Base-by-base conservation (phyloP, 2,113 vertebrate species). In the Pteronura brasiliensis region DNA sequence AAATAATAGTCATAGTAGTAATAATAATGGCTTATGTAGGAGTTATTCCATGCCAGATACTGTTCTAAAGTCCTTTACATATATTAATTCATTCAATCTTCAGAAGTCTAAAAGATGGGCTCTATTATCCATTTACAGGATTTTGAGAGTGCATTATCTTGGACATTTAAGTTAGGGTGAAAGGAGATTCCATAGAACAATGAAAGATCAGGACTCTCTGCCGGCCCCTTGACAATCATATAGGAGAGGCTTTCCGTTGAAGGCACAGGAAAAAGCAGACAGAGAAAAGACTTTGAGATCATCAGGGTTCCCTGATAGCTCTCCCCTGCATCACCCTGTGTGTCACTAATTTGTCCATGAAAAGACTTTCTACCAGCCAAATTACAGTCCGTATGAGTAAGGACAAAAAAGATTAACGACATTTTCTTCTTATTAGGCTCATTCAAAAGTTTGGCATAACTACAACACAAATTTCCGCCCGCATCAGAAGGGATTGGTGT, bases 401-500 rank as follows among this genome's bases (percentile, higher is more conserved):
- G 18, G 36, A 71, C 25, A 44, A 42, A 42, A 55, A 72, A 80
- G 55, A 83, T 52, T 92, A 92, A 96, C 77, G 31, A 15, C 91
- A 0, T 97, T 98, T 98, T 98, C 96, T 97, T 96, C 65, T 97
- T 92, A 15, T 47, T 98, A 99, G 99, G 99, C 99, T 95, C 99
- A 99, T 44, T 99, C 99, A 17, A 99, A 98, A 98, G 99, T 99
- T 23, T 99, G 99, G 99, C 99, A 99, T 95, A 98, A 98, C 94
- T 99, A 99, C 97, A 94, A 99, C 98, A 95, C 77, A 27, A 96
- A 93, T 87, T 99, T 99, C 98, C 98, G 99, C 2, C 98, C 99
- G 0, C 92, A 95, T 72, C 99, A 99, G 98, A 99, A 98, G 57
- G 99, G 99, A 3, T 97, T 98, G 96, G 77, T 99, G 55, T 99